Base-by-base conservation (phyloP, 1,140 invertebrate genomes). In the Drosophila neocordata region DNA sequence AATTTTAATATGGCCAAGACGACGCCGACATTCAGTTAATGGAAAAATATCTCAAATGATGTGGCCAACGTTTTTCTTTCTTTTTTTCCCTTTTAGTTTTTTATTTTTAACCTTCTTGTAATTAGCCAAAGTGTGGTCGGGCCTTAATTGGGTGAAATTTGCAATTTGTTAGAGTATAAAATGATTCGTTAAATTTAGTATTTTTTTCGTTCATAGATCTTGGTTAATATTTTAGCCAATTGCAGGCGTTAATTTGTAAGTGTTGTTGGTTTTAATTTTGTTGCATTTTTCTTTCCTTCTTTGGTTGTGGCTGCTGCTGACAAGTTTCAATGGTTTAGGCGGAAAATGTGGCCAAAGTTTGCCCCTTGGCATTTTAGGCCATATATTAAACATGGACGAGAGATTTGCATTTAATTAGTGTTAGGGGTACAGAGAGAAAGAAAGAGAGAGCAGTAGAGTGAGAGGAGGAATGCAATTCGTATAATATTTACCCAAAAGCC, bases 11-110 rank as follows among this genome's bases (percentile, higher is more conserved):
- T 72, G 75, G 63, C 72, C 72, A 69, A 73, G 83, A 82, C 81
- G 68, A 73, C 60, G 73, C 41, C 82, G 71, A 82, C 69, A 66
- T 72, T 34, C 76, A 48, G 84, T 88, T 88, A 88, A 88, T 88
- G 83, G 84, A 88, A 88, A 87, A 88, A 88, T 87, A 87, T 89
- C 84, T 88, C 66, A 88, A 88, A 88, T 89, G 83, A 83, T 88
- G 84, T 83, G 76, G 73, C 73, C 84, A 88, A 31, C 27, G 27
- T 31, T 22, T 8, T 48, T 6, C 1, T 6, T 7, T 18, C 22
- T 58, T 12, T 57, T 15, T 20, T 12, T 9, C 15, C 58, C 58
- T 58, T n/a, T 27, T 2, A 24, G 1, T 6, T 31, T 6, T 31
- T 6, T 31, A 24, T 31, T 31, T 31, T 31, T 31, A 31, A 31